These are phyloP conservation scores for Pyrrhosoma nymphula DNA, from an alignment of 2,888 invertebrate genomes.

Conservation along the genomic window DNA sequence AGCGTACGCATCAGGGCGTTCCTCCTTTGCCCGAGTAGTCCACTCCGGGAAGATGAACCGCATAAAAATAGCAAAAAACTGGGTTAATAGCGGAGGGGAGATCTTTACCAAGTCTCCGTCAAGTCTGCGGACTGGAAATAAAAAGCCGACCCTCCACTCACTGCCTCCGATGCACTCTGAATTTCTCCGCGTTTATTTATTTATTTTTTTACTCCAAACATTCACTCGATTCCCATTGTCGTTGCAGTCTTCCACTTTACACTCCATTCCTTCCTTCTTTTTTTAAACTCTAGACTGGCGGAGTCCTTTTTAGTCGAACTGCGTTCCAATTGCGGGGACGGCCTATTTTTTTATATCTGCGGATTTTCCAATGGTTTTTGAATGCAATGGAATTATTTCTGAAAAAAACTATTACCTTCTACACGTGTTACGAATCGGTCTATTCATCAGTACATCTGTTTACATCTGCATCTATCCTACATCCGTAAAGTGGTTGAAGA, in stretches of 20 bases:
- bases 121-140: neutral
- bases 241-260: neutral
- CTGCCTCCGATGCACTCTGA: neutral
- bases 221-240: neutral
- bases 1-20: neutral
- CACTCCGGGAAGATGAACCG: neutral
- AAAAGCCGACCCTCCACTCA: neutral
- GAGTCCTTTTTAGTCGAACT: too few species aligned
- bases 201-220: neutral
- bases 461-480: too few species aligned
- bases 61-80: slow-evolving; percentile 12
- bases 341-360: too few species aligned
- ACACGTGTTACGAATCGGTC: too few species aligned
- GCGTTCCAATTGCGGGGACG: too few species aligned
- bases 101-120: slow-evolving; percentile 10
- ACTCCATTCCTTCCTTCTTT: neutral
- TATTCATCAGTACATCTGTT: too few species aligned
- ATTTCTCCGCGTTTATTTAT: neutral
- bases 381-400: too few species aligned
- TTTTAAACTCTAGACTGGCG: neutral
- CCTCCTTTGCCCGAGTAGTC: neutral
- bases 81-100: neutral
- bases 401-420: too few species aligned
- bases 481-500: too few species aligned
- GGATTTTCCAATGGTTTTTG: too few species aligned